A percentile compares a stretch with the other conserved stretches of the same genome.
Evolutionary conservation across 2,797 vertebrate species (phyloP).

Genomic region (Enteromius viviparus): DNA sequence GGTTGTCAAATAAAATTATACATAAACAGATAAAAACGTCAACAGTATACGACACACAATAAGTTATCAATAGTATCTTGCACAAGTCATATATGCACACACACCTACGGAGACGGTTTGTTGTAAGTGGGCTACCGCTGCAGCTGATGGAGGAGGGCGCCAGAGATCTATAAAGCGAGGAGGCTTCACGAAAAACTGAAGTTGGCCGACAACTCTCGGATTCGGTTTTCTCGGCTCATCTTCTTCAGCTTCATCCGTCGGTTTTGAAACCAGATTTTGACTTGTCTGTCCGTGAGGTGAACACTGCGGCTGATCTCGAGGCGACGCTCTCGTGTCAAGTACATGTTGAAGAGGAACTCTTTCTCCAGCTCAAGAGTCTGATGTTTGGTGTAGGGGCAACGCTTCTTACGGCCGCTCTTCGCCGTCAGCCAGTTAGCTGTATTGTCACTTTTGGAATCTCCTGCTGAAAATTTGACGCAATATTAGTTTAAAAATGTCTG

Average conservation of each 20-base stretch:
- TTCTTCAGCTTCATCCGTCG: constrained; percentile 99
- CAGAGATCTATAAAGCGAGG: constrained; percentile 56
- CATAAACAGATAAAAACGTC: constrained; percentile 66
- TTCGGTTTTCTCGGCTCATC: constrained; percentile 98
- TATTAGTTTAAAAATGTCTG: constrained; percentile 8
- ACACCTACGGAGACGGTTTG: constrained; percentile 66
- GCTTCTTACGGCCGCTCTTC: constrained; percentile 97
- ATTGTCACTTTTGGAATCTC: constrained; percentile 86
- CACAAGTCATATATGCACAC: constrained; percentile 67
- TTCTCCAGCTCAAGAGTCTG: constrained; percentile 99
- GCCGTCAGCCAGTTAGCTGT: constrained; percentile 96
- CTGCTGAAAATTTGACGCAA: constrained; percentile 70
- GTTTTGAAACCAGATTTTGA: constrained; percentile 99
- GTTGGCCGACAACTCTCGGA: constrained; percentile 95
- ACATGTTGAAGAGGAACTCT: constrained; percentile 99
- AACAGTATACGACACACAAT: constrained; percentile 75
- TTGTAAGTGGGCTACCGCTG: constrained; percentile 61
- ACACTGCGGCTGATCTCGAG: constrained; percentile 99
- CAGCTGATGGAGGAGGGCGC: constrained; percentile 67
- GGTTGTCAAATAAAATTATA: constrained; percentile 64
- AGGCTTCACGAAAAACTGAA: constrained; percentile 95
- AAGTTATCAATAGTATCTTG: constrained; percentile 74
- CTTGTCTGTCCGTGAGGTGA: constrained; percentile 98
- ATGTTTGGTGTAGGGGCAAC: constrained; percentile 97
- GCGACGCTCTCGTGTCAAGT: constrained; percentile 98